Evolutionary conservation across 1,140 invertebrate species (phyloP).

Genomic region (Bombus sibiricus): DNA sequence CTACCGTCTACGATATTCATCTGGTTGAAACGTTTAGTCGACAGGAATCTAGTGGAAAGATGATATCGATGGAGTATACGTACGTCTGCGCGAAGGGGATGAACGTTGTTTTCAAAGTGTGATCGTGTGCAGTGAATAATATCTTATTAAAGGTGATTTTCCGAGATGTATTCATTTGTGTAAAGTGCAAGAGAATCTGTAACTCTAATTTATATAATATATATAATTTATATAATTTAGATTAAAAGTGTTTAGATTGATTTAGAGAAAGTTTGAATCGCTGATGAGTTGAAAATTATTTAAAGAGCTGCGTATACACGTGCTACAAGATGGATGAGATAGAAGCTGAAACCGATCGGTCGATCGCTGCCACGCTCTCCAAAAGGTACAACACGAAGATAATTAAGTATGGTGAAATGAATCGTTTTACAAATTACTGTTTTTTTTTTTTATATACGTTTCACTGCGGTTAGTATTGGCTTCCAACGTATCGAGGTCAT

Average conservation of each 20-base stretch:
- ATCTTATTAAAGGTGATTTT: not conserved
- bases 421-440: not conserved
- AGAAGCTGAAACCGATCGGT: not conserved
- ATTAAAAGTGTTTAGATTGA: not conserved
- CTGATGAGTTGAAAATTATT: not conserved
- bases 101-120: not conserved
- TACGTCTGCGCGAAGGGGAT: not conserved
- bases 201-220: too few species aligned
- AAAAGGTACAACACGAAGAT: conserved; percentile 30
- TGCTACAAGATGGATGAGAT: conserved; percentile 14
- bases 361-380: not conserved
- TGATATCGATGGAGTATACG: not conserved
- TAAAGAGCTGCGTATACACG: not conserved
- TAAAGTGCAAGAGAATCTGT: not conserved
- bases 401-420: not conserved
- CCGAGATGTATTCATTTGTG: too few species aligned
- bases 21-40: not conserved
- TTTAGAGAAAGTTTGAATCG: not conserved
- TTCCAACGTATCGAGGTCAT: conserved; percentile 61
- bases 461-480: conserved; percentile 56
- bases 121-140: not conserved
- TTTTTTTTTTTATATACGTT: not conserved
- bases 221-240: too few species aligned
- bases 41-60: too few species aligned
- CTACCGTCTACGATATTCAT: not conserved